Evolutionary conservation across 2,797 vertebrate genomes (phyloP), one percentile per base, ranked within the genome.

Genomic region (Taeniopygia guttata): DNA sequence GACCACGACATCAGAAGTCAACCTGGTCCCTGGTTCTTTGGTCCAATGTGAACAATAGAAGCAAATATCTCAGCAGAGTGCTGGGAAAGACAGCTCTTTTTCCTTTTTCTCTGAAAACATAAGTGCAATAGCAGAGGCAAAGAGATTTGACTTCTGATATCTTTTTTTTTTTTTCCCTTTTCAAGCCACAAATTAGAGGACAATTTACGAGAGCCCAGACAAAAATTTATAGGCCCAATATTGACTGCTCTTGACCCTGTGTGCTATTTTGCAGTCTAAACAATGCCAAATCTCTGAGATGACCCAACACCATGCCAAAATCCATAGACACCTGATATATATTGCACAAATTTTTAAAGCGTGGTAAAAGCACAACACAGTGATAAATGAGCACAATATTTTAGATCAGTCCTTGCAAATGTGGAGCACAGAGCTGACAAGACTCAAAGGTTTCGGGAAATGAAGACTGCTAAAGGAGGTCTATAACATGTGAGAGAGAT

Each of bases 201-300:
- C 89, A 96, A 97, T 98, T 98, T 98, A 97, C 91, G 95, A 96
- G 96, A 92, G 83, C 87, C 81, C 93, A 91, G 95, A 79, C 63
- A 87, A 94, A 93, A 98, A 98, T 97, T 98, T 97, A 98, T 97
- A 94, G 92, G 93, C 78, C 93, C 78, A 80, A 87, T 97, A 97
- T 97, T 96, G 94, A 96, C 96, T 97, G 94, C 86, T 96, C 96
- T 97, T 97, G 96, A 97, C 95, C 96, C 63, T 75, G 95, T 55
- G 79, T 96, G 94, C 95, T 96, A 96, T 97, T 97, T 95, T 96
- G 95, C 94, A 93, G 94, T 96, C 96, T 96, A 96, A 95, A 97
- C 95, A 97, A 94, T 95, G 95, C 95, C 94, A 97, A 97, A 97
- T 95, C 12, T 73, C 96, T 96, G 94, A 95, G 95, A 96, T 94